These are phyloP conservation scores for Myotis myotis DNA, from an alignment of 2,797 vertebrate genomes.

Conservation along the genomic window DNA sequence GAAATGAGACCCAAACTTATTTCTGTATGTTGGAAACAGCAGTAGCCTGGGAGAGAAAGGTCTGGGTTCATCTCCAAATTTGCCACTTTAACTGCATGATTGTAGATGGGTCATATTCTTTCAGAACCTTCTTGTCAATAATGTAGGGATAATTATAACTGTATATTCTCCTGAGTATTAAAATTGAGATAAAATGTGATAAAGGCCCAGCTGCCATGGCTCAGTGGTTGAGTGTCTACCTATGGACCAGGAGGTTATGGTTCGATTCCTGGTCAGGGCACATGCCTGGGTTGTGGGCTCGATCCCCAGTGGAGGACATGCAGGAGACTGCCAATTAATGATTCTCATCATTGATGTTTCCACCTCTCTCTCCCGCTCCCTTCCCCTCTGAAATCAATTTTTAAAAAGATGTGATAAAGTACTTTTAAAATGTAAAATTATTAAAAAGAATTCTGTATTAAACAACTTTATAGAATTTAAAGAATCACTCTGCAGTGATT, in stretches of 20 bases:
- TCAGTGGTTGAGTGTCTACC: no score
- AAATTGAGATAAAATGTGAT: conserved; percentile 24
- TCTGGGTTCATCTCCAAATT: background rate
- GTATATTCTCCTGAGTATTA: background rate
- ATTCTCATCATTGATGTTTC: no score
- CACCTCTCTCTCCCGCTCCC: no score
- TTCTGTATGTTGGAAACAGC: background rate
- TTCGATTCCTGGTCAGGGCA: no score
- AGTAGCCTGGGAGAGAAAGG: background rate
- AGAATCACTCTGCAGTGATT: background rate
- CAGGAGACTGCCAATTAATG: no score
- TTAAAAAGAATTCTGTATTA: background rate
- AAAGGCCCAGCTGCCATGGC: background rate
- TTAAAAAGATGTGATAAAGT: background rate
- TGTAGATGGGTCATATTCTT: background rate
- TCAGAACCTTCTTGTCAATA: background rate
- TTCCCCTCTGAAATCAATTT: no score
- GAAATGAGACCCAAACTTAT: background rate
- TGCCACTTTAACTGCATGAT: background rate
- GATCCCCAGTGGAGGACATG: no score
- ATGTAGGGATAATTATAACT: background rate
- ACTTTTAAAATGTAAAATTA: conserved; percentile 19
- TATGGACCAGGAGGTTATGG: no score
- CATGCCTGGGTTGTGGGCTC: no score
- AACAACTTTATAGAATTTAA: background rate